Conservation (phyloP, 1,140 invertebrate species). For the Galendromus occidentalis region DNA sequence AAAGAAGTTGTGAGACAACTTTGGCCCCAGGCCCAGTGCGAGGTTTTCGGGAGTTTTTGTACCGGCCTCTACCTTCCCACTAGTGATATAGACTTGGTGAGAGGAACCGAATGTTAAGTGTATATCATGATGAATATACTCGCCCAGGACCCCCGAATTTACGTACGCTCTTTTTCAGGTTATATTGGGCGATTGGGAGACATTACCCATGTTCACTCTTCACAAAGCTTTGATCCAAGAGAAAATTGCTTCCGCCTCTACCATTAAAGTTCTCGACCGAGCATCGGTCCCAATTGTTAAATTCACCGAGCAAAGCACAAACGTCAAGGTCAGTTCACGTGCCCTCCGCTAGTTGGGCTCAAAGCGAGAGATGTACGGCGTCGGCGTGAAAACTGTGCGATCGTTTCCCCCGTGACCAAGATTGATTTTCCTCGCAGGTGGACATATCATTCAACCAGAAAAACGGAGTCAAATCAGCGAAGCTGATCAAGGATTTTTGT, state of each 20-base stretch:
- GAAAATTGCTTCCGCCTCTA: slow-evolving; percentile 62
- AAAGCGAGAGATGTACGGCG: too few relatives aligned
- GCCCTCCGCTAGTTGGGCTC: too few relatives aligned
- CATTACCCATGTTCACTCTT: slow-evolving; percentile 66
- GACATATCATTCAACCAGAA: slow-evolving; percentile 98
- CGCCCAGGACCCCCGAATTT: slow-evolving; percentile 1
- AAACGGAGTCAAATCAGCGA: slow-evolving; percentile 80
- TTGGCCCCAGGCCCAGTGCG: slow-evolving; percentile 70
- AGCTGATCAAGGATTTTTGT: slow-evolving; percentile 57
- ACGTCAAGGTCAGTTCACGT: slow-evolving; percentile 44
- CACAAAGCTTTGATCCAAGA: slow-evolving; percentile 68
- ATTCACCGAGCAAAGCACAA: slow-evolving; percentile 78
- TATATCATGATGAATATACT: neutral
- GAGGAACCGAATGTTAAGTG: neutral
- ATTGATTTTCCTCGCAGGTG: slow-evolving; percentile 27
- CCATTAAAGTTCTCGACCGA: slow-evolving; percentile 86
- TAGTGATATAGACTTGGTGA: slow-evolving; percentile 33
- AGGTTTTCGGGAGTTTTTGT: slow-evolving; percentile 85
- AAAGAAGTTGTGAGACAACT: slow-evolving; percentile 58
- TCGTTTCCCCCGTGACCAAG: too few relatives aligned
- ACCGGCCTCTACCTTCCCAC: slow-evolving; percentile 87
- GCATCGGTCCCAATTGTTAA: slow-evolving; percentile 93
- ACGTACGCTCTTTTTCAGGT: slow-evolving; percentile 83
- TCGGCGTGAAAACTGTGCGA: too few relatives aligned
- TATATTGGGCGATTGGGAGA: slow-evolving; percentile 81